Evolutionary conservation across 2,888 invertebrate species (phyloP), one percentile per base, ranked within the genome.

Genomic region (Papilio demoleus): DNA sequence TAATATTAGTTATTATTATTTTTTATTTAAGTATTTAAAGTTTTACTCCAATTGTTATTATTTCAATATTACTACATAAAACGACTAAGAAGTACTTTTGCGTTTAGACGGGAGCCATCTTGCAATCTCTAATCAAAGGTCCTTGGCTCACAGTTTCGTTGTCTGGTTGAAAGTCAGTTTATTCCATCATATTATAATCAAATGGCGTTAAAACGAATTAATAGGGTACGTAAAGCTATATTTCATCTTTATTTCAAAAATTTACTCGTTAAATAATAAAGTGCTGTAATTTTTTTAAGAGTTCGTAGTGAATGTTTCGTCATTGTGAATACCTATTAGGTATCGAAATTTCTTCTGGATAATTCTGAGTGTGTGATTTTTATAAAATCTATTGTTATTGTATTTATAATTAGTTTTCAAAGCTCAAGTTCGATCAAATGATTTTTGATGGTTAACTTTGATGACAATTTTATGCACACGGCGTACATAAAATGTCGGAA

Each of bases 121-220:
- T 96, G 95, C 95, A 95, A 95, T 95, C 95, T 95, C 95, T 95
- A 95, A 95, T 95, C 95, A 95, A 95, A 95, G 95, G 95, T 95
- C 95, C 94, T 95, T 95, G 95, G 95, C 94, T 95, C 95, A 95
- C 95, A 94, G 94, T 95, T 95, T 95, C 95, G 95, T 95, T 95
- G 95, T 95, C 95, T 95, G 95, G 95, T 95, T 94, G 94, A 94
- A 94, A 94, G 94, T 94, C 95, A 95, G 95, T 94, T 94, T 94
- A 94, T 94, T 94, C 94, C 94, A 94, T 93, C 93, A 93, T 94
- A 93, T 93, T 93, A 93, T 93, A 93, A 93, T 93, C 94, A 95
- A 95, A 97, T 97, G 97, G 97, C 97, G 95, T 96, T 97, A 96
- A 97, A 97, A 96, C 96, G 97, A 96, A 97, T 97, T 95, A 97